Evolutionary conservation across 2,888 invertebrate species (phyloP).

Genomic region (Eristalinus aeneus): DNA sequence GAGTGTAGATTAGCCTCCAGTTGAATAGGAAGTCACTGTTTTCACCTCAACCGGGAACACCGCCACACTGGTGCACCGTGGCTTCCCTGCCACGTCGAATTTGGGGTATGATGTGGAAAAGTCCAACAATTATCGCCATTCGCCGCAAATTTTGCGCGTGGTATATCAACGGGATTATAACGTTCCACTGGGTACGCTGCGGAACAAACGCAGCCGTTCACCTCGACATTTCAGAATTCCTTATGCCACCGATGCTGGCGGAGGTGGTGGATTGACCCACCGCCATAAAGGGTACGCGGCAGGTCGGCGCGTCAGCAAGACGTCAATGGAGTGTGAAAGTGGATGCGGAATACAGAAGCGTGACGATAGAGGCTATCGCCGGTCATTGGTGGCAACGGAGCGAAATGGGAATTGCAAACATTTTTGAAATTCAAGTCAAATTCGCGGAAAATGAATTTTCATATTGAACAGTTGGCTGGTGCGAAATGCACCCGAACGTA

Average conservation of each 20-base stretch:
- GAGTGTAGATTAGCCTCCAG: not conserved
- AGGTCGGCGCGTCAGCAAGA: slow-evolving; percentile 3
- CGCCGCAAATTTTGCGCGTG: slow-evolving; percentile 51
- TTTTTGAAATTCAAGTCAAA: slow-evolving; percentile 34
- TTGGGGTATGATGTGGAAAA: slow-evolving; percentile 40
- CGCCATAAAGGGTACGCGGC: not conserved
- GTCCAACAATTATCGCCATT: slow-evolving; percentile 57
- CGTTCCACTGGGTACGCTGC: slow-evolving; percentile 9
- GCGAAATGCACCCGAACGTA: no score
- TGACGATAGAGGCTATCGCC: no score
- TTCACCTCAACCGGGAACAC: not conserved
- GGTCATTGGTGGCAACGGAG: not conserved
- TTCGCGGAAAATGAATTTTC: slow-evolving; percentile 27
- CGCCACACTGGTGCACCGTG: not conserved
- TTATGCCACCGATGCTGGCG: slow-evolving; percentile 23
- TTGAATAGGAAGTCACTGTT: not conserved
- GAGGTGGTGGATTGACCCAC: not conserved
- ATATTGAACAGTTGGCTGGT: not conserved
- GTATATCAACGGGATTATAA: slow-evolving; percentile 56
- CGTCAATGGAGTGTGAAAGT: not conserved
- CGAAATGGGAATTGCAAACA: slow-evolving; percentile 24
- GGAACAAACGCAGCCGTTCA: not conserved
- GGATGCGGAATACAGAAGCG: not conserved
- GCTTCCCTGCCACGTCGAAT: slow-evolving; percentile 30
- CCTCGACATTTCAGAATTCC: slow-evolving; percentile 18